Evolutionary conservation across 2,797 vertebrate genomes (phyloP), one percentile per base, ranked within the genome.

Genomic region (Halcyon badia): DNA sequence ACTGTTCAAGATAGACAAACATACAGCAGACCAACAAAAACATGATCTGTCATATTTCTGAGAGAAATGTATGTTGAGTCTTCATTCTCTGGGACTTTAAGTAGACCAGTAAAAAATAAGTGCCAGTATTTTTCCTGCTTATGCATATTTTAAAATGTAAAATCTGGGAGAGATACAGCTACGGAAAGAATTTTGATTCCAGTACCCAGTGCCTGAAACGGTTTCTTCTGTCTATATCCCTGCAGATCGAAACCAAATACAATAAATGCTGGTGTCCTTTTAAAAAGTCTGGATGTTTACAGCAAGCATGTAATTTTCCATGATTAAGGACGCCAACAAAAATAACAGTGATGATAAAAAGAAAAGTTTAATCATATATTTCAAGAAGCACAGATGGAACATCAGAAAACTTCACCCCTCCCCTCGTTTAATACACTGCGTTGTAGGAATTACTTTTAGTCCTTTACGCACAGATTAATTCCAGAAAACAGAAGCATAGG

Each of bases 1-100:
- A 83, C 97, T 95, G 97, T 97, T 98, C 97, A 98, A 98, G 98
- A 98, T 97, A 98, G 98, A 98, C 98, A 98, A 98, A 98, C 98
- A 98, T 78, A 98, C 51, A 52, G 96, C 97, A 97, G 98, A 98
- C 98, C 98, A 98, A 98, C 97, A 97, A 98, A 98, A 98, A 98
- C 98, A 98, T 37, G 96, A 98, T 97, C 97, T 98, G 98, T 98
- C 98, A 97, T 97, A 98, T 98, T 98, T 98, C 96, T 95, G 92
- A 98, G 98, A 98, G 97, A 98, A 98, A 98, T 97, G 97, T 97
- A 97, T 97, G 25, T 97, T 98, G 98, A 97, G 97, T 97, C 98
- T 98, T 98, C 98, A 98, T 98, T 98, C 97, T 98, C 96, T 95
- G 96, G 83, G 96, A 97, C 94, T 97, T 97, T 94, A 97, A 87